Evolutionary conservation across 1,140 invertebrate genomes (phyloP).

Genomic region (Heliconius eleuchia): DNA sequence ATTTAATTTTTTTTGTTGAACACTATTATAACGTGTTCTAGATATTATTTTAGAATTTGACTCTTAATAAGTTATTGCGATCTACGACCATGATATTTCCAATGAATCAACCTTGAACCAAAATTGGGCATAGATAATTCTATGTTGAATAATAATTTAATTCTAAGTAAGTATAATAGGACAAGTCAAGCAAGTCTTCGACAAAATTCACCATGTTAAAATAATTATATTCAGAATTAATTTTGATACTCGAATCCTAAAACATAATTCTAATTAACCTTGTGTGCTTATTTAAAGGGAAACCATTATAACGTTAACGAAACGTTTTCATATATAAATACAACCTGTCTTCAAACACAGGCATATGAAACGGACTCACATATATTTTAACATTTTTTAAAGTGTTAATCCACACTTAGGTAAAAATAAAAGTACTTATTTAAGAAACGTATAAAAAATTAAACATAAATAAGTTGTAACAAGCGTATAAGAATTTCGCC

Average conservation of each 20-base stretch:
- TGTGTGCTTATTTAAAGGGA: constrained; percentile 35
- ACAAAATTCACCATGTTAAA: constrained; percentile 20
- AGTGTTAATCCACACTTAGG: no score
- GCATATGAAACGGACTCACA: constrained; percentile 7
- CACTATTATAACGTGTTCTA: no score
- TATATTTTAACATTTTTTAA: no score
- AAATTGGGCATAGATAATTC: background rate
- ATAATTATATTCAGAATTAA: constrained; percentile 33
- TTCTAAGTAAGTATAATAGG: background rate
- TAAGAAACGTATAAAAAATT: no score
- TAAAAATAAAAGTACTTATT: no score
- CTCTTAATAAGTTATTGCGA: no score
- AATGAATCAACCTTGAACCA: background rate
- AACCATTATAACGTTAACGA: constrained; percentile 36
- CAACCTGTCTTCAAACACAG: constrained; percentile 29
- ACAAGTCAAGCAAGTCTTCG: constrained; percentile 24
- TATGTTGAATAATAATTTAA: background rate
- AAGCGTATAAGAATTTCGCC: no score
- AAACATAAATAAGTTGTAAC: no score
- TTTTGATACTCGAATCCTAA: constrained; percentile 28
- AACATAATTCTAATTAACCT: constrained; percentile 41
- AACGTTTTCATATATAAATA: constrained; percentile 29
- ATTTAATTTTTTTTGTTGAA: no score
- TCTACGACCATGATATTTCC: background rate
- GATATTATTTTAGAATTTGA: no score